These are phyloP conservation scores for Anthophora plumipes DNA, from an alignment of 2,888 invertebrate species.

Conservation along the genomic window DNA sequence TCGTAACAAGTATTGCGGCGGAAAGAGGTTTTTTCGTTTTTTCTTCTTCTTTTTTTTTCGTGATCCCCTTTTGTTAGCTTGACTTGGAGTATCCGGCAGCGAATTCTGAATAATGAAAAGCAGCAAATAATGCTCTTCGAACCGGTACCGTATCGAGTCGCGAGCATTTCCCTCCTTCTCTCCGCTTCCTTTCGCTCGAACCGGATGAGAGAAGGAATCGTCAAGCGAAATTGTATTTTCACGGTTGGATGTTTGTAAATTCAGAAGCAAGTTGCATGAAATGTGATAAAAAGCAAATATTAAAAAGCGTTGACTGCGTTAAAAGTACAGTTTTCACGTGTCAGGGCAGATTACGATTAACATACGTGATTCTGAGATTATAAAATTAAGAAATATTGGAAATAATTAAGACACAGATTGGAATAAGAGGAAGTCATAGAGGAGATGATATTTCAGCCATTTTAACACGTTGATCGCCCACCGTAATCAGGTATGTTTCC, in stretches of 20 bases:
- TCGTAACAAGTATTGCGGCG: not conserved
- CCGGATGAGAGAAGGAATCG: not conserved
- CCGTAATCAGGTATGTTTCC: no score
- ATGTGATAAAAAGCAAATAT: no score
- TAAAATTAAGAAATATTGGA: no score
- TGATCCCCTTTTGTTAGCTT: not conserved
- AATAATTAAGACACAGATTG: no score
- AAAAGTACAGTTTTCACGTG: no score
- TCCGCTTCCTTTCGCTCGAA: not conserved
- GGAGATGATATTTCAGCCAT: no score
- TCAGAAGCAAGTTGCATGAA: not conserved
- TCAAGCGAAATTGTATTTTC: constrained; percentile 3
- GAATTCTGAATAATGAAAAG: constrained; percentile 25
- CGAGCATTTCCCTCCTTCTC: not conserved
- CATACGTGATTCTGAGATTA: no score
- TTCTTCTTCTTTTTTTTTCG: not conserved
- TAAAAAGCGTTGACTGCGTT: no score
- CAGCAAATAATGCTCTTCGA: not conserved
- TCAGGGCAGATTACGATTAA: no score
- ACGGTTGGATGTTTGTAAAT: not conserved
- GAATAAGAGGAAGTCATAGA: no score
- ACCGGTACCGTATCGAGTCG: not conserved
- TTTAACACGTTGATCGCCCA: no score
- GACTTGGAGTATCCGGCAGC: not conserved
- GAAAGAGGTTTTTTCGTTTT: not conserved